These are phyloP conservation scores for Dinomys branickii DNA, from an alignment of 2,113 vertebrate species.

Conservation along the genomic window DNA sequence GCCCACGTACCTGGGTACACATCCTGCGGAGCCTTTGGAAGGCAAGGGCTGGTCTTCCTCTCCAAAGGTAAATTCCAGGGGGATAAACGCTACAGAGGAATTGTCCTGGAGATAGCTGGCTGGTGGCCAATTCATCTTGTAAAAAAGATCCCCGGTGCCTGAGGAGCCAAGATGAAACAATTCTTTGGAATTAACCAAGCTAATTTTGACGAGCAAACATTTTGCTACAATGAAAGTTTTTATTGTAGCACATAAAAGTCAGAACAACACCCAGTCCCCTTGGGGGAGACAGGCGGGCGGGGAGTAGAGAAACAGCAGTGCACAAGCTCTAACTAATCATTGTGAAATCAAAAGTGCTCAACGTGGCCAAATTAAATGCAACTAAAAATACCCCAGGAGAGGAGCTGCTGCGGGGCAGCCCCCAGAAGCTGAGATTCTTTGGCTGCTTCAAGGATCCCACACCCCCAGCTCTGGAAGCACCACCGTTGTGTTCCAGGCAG, in stretches of 20 bases:
- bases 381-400: constrained; percentile 67
- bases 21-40: constrained; percentile 26
- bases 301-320: constrained; percentile 47
- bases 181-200: constrained; percentile 84
- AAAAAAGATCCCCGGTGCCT: constrained; percentile 79
- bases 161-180: constrained; percentile 86
- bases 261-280: constrained; percentile 68
- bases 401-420: constrained; percentile 19
- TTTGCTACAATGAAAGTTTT: constrained; percentile 84
- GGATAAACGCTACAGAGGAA: constrained; percentile 79
- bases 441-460: constrained; percentile 1
- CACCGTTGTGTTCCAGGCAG: neutral
- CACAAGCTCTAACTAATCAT: constrained; percentile 67
- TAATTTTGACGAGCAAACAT: constrained; percentile 78
- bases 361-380: constrained; percentile 65
- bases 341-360: constrained; percentile 72
- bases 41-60: constrained; percentile 16
- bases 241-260: constrained; percentile 83
- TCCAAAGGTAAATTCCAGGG: constrained; percentile 82
- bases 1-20: neutral
- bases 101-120: constrained; percentile 82
- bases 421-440: constrained; percentile 48
- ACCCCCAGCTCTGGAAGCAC: neutral
- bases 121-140: constrained; percentile 83
- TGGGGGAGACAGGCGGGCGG: constrained; percentile 69